Evolutionary conservation across 2,113 vertebrate genomes (phyloP).

Genomic region (Cryptomyrus ogoouensis): DNA sequence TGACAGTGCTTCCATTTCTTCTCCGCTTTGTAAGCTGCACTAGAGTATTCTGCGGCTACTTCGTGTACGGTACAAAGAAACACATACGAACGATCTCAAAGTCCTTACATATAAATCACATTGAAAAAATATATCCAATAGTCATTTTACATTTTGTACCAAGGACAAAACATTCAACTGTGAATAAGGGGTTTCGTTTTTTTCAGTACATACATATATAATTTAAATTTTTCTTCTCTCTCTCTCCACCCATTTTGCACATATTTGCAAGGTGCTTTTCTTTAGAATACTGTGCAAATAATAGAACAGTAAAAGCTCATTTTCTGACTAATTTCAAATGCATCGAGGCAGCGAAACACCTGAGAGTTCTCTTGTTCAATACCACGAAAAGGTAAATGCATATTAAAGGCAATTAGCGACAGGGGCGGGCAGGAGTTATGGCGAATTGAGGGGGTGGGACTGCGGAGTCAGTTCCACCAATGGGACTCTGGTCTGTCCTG

Average conservation of each 20-base stretch:
- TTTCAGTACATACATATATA: conserved; percentile 30
- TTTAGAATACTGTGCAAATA: conserved; percentile 44
- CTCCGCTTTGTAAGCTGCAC: conserved; percentile 23
- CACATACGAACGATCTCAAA: conserved; percentile 36
- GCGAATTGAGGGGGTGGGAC: background rate
- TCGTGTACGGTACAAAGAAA: conserved; percentile 43
- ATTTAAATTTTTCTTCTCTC: conserved; percentile 24
- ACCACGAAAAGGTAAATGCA: background rate
- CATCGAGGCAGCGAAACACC: background rate
- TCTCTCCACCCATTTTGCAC: conserved; percentile 13
- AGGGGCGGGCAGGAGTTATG: background rate
- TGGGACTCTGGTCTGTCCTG: background rate
- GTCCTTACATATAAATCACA: conserved; percentile 45
- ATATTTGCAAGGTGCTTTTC: conserved; percentile 31
- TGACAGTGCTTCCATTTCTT: background rate
- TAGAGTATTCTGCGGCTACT: conserved; percentile 31
- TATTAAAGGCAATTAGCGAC: background rate
- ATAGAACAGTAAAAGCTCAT: conserved; percentile 31
- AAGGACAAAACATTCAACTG: conserved; percentile 53
- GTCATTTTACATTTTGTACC: conserved; percentile 43
- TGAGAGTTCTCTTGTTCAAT: background rate
- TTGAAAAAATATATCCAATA: conserved; percentile 45
- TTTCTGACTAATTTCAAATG: background rate
- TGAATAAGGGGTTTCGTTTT: conserved; percentile 27
- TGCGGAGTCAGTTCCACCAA: background rate